These are phyloP conservation scores for Uromys caudimaculatus DNA, from an alignment of 2,797 vertebrate genomes.

Conservation along the genomic window DNA sequence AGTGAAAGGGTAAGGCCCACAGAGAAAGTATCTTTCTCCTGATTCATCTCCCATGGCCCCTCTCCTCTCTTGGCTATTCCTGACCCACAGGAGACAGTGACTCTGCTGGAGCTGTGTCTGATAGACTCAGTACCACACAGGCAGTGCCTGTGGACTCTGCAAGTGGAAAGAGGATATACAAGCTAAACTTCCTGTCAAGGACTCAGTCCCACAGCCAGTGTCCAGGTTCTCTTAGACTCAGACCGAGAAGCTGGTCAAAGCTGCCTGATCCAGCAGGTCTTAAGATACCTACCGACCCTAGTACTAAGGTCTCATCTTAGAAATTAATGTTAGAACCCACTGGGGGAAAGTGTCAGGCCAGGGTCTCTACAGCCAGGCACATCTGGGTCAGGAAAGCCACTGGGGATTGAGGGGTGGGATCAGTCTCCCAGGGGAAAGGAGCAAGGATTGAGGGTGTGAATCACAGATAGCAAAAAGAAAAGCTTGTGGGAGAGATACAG, in stretches of 20 bases:
- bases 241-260: background rate
- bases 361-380: constrained; percentile 22
- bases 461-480: background rate
- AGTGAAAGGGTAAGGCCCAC: background rate
- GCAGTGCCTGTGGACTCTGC: fast-evolving
- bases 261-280: background rate
- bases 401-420: background rate
- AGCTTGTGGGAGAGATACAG: background rate
- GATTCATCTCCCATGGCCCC: background rate
- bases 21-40: background rate
- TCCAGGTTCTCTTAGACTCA: background rate
- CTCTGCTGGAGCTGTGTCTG: fast-evolving
- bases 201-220: background rate
- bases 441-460: too few relatives aligned
- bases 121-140: background rate
- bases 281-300: background rate
- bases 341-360: background rate
- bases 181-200: background rate
- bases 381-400: constrained; percentile 2
- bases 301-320: background rate
- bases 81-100: background rate
- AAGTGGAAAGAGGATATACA: background rate
- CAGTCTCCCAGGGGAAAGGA: background rate
- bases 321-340: background rate
- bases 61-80: background rate